Conservation (phyloP, 92 coral and sea anemone species). For the Porites cylindrica region DNA sequence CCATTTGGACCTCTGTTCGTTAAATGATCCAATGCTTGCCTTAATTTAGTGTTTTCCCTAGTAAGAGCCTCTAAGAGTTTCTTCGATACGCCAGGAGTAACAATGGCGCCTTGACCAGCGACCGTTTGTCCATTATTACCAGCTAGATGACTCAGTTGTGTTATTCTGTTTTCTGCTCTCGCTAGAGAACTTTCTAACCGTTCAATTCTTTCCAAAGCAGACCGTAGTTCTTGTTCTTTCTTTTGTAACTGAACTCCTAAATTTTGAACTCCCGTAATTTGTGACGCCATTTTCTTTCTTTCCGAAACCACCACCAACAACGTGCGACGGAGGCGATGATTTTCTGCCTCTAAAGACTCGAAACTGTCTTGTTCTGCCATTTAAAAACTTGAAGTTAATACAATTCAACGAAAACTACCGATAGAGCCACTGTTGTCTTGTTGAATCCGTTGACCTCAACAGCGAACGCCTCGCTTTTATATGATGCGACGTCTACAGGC, state of each 20-base stretch:
- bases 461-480: too few species aligned
- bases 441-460: too few species aligned
- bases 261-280: conserved; percentile 81
- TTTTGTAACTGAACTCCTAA: conserved; percentile 76
- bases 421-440: too few species aligned
- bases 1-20: conserved; percentile 67
- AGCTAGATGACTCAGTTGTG: conserved; percentile 67
- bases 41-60: conserved; percentile 85
- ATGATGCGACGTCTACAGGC: too few species aligned
- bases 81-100: conserved; percentile 90
- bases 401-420: too few species aligned
- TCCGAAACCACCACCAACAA: conserved; percentile 42
- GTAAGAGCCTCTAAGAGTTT: conserved; percentile 85
- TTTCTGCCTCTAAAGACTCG: background rate
- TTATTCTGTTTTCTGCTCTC: conserved; percentile 90
- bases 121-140: conserved; percentile 47
- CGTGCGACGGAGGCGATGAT: conserved; percentile 49
- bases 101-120: conserved; percentile 54
- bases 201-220: conserved; percentile 52
- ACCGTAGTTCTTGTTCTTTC: conserved; percentile 60
- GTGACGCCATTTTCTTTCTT: conserved; percentile 55
- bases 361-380: background rate
- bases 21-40: conserved; percentile 78
- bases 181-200: conserved; percentile 78
- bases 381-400: background rate